Evolutionary conservation across 1,140 invertebrate genomes (phyloP), one percentile per base, ranked within the genome.

Genomic region (Parapsyche elsis): DNA sequence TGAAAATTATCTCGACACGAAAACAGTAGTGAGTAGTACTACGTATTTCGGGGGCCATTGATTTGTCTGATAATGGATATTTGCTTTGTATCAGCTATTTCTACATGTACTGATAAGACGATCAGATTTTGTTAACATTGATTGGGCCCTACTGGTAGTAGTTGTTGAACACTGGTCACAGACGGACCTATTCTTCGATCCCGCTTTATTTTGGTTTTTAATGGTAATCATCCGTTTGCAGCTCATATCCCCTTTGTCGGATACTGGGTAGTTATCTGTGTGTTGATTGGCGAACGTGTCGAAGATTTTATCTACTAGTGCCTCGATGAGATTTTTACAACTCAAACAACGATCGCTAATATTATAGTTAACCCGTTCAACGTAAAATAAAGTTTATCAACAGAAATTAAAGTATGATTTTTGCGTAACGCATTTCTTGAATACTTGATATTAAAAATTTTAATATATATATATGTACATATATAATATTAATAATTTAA

Each of bases 101-200:
- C 2, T 67, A 26, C 19, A 67, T 12, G 19, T 16, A 21, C 24
- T 67, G 61, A 67, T 67, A 67, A 67, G 61, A 21, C 61, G 61
- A 67, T 26, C 61, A 19, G 61, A 67, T 67, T 67, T 67, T 23
- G 61, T 67, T 67, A 67, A 67, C 61, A 67, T 67, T 67, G 61
- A 67, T 67, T 67, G 19, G 19, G 14, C 21, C 16, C 12, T 53
- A 38, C 14, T 57, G 53, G 14, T 57, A n/a, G 19, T 16, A 57
- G 19, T 26, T 16, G 16, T 67, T 21, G 19, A 16, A 67, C 10
- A 19, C 19, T 16, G 61, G 10, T 5, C 21, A 67, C 12, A 1
- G 61, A 67, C 61, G 19, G 61, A 23, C 19, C 10, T 21, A 21
- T 67, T 67, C 24, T 16, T 23, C 21, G 61, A 10, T 67, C 53